Conservation (phyloP, 2,888 invertebrate species). For the Gandaritis pyraliata region DNA sequence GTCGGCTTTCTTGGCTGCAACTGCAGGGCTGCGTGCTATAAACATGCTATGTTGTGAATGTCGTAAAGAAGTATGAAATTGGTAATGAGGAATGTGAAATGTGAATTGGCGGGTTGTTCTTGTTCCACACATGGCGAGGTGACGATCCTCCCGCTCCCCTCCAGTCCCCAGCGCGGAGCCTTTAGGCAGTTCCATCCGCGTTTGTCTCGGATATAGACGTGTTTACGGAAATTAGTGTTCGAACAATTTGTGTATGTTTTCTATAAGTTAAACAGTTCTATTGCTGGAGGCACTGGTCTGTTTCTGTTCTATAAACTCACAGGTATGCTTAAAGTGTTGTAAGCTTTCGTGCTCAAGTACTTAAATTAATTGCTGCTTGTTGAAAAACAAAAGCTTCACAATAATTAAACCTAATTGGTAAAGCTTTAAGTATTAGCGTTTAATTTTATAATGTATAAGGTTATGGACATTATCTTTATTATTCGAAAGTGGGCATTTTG, state of each 20-base stretch:
- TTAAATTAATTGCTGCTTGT: constrained; percentile 1
- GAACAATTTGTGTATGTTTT: constrained; percentile 39
- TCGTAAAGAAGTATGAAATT: constrained; percentile 49
- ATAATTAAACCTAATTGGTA: constrained; percentile 6
- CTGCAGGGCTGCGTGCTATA: constrained; percentile 61
- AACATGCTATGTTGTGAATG: constrained; percentile 59
- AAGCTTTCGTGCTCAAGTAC: constrained; percentile 5
- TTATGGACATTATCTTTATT: neutral
- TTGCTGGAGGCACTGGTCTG: constrained; percentile 25
- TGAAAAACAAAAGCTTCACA: constrained; percentile 8
- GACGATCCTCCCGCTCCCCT: constrained; percentile 64
- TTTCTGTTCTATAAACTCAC: constrained; percentile 59
- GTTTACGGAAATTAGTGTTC: constrained; percentile 45
- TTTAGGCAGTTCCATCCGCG: constrained; percentile 70
- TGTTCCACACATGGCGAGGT: constrained; percentile 68
- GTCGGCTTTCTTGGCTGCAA: constrained; percentile 60
- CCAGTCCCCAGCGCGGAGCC: constrained; percentile 57
- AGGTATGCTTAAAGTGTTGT: constrained; percentile 43
- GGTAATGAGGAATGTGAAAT: constrained; percentile 60
- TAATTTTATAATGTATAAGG: neutral
- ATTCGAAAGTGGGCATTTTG: constrained; percentile 5
- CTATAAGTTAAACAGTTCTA: constrained; percentile 23
- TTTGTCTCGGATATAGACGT: constrained; percentile 64
- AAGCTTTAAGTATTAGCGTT: neutral
- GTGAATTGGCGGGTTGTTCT: constrained; percentile 60